Evolutionary conservation across 1,140 invertebrate species (phyloP), one percentile per base, ranked within the genome.

Genomic region (Eumeta japonica): DNA sequence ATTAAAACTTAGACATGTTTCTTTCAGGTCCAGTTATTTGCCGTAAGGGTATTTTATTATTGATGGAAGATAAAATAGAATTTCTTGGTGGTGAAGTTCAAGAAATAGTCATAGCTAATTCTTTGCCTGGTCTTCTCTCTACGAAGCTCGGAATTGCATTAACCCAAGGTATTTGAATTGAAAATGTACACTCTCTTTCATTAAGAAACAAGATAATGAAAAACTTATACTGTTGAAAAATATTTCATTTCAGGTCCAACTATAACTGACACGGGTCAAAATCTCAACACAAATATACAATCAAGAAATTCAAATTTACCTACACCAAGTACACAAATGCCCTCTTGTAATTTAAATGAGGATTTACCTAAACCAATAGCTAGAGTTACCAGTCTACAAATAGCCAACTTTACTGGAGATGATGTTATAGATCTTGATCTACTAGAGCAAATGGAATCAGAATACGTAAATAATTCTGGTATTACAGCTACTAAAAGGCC

Each of bases 71-170:
- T 24, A 82, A 85, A 44, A 51, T 90, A 7, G 75, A 77, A 39
- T 55, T 88, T 29, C 52, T 90, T 2, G 88, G 87, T 1, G 90
- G 90, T 12, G 86, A 90, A 72, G 86, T 90, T 1, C 85, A 59
- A 29, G 59, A 70, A 19, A 52, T 68, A 13, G 46, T 43, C 1
- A 13, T 41, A 10, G 36, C 54, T 10, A 58, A 68, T 20, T 66
- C 58, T 0, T 38, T 65, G n/a, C 52, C 55, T 11, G 48, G 50
- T 0, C 31, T 65, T 4, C 28, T 72, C 15, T 43, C 58, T 28
- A 27, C 44, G 3, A 68, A 62, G 35, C 43, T 72, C 17, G 55
- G 55, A 10, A 33, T 66, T 13, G 48, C 61, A n/a, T 41, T 58
- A 9, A 41, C 45, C 4, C 45, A 48, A 53, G 52, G 62, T 70